Evolutionary conservation across 2,888 invertebrate genomes (phyloP).

Genomic region (Argynnis bischoffii): DNA sequence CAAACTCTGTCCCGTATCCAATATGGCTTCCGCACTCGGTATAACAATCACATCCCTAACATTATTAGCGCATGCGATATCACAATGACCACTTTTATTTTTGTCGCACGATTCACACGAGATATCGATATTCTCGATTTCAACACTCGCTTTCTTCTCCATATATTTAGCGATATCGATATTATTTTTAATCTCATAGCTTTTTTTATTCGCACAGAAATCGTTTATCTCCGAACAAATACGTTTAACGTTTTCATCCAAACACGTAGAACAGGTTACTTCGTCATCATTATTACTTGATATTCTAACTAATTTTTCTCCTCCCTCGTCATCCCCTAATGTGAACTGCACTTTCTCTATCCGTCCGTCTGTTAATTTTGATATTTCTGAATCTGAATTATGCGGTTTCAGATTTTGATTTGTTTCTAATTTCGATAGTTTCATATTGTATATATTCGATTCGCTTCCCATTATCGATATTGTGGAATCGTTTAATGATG

Average conservation of each 20-base stretch:
- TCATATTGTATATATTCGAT: conserved; percentile 73
- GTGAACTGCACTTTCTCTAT: conserved; percentile 62
- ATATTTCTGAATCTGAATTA: conserved; percentile 72
- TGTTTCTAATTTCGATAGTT: conserved; percentile 48
- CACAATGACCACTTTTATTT: conserved; percentile 50
- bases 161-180: conserved; percentile 50
- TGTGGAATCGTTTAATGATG: conserved; percentile 66
- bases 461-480: conserved; percentile 78
- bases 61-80: conserved; percentile 57
- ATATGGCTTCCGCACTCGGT: conserved; percentile 70
- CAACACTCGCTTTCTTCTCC: conserved; percentile 46
- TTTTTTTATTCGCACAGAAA: conserved; percentile 53
- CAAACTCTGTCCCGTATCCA: conserved; percentile 59
- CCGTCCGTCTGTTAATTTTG: conserved; percentile 44
- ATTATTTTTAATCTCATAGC: conserved; percentile 31
- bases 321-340: conserved; percentile 59
- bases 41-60: conserved; percentile 70
- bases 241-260: conserved; percentile 61
- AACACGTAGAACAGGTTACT: conserved; percentile 45
- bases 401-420: conserved; percentile 53
- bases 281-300: conserved; percentile 71
- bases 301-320: conserved; percentile 60
- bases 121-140: conserved; percentile 42
- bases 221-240: conserved; percentile 69
- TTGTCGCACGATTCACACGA: conserved; percentile 51